A percentile compares a stretch with the other conserved stretches of the same genome.
phyloP scores from a whole-genome alignment of 2,113 vertebrate species.

The Lutjanus erythropterus region DNA sequence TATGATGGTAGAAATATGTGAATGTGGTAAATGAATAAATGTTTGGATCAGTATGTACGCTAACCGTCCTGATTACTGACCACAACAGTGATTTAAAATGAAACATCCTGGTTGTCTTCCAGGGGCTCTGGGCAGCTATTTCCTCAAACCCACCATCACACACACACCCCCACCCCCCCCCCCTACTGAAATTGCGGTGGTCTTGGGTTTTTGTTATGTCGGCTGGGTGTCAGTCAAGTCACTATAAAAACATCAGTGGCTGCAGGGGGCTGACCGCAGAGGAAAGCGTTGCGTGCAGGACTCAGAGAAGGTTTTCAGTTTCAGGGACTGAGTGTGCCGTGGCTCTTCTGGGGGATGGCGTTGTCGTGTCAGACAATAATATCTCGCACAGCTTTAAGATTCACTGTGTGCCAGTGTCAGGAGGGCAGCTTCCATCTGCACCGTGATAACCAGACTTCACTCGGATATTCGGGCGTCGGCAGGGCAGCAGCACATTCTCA shows the following conservation, averaged over 20 bases:
- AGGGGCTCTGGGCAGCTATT: conserved; percentile 60
- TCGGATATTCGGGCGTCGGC: conserved; percentile 43
- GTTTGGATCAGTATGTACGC: not conserved
- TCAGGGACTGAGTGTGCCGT: not conserved
- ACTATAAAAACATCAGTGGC: conserved; percentile 53
- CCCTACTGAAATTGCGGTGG: not conserved
- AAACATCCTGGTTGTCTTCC: conserved; percentile 59
- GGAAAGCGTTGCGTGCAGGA: conserved; percentile 62
- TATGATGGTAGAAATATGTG: not conserved
- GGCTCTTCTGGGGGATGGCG: conserved; percentile 4
- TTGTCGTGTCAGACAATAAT: conserved; percentile 12
- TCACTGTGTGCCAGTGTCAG: conserved; percentile 41
- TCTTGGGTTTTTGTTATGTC: conserved; percentile 39
- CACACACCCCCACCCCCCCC: too few relatives aligned
- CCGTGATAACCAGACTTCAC: conserved; percentile 52
- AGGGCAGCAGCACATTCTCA: conserved; percentile 54
- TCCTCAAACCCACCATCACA: conserved; percentile 32
- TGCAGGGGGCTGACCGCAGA: conserved; percentile 44
- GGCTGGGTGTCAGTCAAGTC: conserved; percentile 46
- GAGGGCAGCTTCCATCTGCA: conserved; percentile 76
- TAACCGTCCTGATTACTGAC: not conserved
- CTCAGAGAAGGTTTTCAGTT: not conserved
- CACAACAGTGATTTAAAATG: not conserved
- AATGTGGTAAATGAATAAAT: conserved; percentile 26
- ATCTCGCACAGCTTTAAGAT: not conserved